Evolutionary conservation across 2,113 vertebrate species (phyloP), one percentile per base, ranked within the genome.

Genomic region (Charina bottae): DNA sequence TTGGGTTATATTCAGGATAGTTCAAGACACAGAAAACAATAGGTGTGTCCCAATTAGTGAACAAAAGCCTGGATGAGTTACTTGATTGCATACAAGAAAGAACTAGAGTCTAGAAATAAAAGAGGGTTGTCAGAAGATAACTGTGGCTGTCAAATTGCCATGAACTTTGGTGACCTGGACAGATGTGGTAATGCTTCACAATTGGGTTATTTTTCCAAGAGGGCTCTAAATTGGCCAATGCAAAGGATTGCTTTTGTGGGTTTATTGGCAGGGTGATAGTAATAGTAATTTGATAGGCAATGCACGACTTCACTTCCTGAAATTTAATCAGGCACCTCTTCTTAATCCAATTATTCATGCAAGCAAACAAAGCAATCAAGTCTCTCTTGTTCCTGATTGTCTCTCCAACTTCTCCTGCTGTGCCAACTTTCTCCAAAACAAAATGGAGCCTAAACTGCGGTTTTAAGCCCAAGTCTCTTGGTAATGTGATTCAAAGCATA

Each of bases 291-390:
- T 78, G 72, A 78, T 78, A 78, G 72, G 72, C 72, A 78, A 78
- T 78, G 72, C 72, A 78, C 33, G 33, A 78, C 9, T 78, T 78
- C 72, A 78, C 33, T 78, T 78, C 72, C 72, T 78, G 72, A 78
- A 78, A 78, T 78, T 42, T 78, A 78, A 78, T 78, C 72, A 78
- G 72, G 33, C 72, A 78, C 72, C 72, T 78, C 72, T 78, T 78
- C 72, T 78, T 78, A 78, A 78, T 78, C 72, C 72, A 78, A 78
- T 78, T 78, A 78, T 78, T 42, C 72, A 78, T 78, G 72, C 72
- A 78, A 78, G 72, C 72, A 78, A 78, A 78, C 72, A 78, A 78
- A 78, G 33, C 42, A 78, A 78, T 78, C 72, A 78, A 78, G 33
- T 4, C 33, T 42, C 33, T 78, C 7, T 21, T 42, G 72, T 78